phyloP scores from a whole-genome alignment of 2,113 vertebrate genomes.

The Falco punctatus region DNA sequence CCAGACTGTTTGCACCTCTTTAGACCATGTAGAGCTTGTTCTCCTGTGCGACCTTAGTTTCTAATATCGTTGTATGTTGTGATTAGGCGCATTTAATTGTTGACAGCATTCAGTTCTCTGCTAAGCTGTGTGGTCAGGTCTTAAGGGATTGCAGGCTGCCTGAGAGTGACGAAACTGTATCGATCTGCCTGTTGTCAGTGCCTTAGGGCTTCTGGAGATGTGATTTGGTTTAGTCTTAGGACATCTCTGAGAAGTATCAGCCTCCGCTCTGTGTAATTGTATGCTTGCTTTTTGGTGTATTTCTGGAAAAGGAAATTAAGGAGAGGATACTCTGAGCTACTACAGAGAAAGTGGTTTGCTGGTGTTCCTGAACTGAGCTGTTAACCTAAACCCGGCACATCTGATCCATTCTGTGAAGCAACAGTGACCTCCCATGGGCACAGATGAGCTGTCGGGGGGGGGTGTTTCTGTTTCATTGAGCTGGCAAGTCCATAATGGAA shows the following conservation, averaged over 20 bases:
- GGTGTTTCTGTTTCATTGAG: accelerated
- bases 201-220: neutral
- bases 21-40: neutral
- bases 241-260: neutral
- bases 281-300: neutral
- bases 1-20: neutral
- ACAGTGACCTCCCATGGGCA: conserved; percentile 57
- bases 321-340: neutral
- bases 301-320: neutral
- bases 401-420: neutral
- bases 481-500: neutral
- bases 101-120: neutral
- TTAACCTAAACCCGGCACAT: neutral
- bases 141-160: neutral
- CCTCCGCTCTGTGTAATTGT: neutral
- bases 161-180: neutral
- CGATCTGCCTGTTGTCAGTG: neutral
- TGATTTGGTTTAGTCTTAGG: neutral
- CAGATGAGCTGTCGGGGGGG: neutral
- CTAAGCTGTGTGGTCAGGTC: neutral
- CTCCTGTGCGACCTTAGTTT: neutral
- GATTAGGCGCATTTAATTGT: neutral
- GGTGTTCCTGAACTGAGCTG: neutral
- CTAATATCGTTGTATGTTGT: accelerated
- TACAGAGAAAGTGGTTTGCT: neutral